Base-by-base conservation (phyloP, 2,797 vertebrate species). In the Bovichtus variegatus region DNA sequence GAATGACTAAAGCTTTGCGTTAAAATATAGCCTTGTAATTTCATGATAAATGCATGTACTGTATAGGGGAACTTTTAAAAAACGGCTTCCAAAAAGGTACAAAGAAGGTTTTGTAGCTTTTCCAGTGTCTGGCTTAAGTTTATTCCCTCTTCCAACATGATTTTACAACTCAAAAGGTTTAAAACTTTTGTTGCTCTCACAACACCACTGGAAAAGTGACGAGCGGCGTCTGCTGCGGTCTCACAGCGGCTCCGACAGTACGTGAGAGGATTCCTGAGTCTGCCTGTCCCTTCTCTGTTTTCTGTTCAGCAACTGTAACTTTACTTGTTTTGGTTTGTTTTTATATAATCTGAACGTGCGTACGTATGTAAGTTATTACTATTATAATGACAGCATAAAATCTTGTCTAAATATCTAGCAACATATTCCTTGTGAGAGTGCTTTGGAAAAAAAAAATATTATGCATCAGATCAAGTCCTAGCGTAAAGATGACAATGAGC, bases 401-500 rank as follows among this genome's bases (percentile, higher is more conserved):
- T 65, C 75, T 84, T 93, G 90, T 93, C 87, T 91, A 87, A 87
- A 80, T 92, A 92, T 92, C 87, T 94, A 93, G 93, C 87, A 80
- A 86, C 91, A 87, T 92, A 91, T 90, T 91, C 84, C 89, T 87
- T 80, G 91, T 93, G 84, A 91, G 93, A 94, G 89, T 94, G 93
- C 92, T 94, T 91, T 91, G 90, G 86, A 89, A 87, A 89, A 89
- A 70, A 74, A 90, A 72, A 69, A 36, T 71, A 92, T 92, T 95
- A 95, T 96, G 95, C 95, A 96, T 95, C 93, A 80, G 89, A 94
- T 93, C 81, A 93, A 93, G 77, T 93, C 92, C 89, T 93, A 89
- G 93, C 93, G 85, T 94, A 90, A 95, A 80, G 67, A 90, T 91
- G 89, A 92, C 86, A 85, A 93, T 78, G 87, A 96, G 95, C 95